Evolutionary conservation across 1,140 invertebrate genomes (phyloP).

Genomic region (Euura lappo): DNA sequence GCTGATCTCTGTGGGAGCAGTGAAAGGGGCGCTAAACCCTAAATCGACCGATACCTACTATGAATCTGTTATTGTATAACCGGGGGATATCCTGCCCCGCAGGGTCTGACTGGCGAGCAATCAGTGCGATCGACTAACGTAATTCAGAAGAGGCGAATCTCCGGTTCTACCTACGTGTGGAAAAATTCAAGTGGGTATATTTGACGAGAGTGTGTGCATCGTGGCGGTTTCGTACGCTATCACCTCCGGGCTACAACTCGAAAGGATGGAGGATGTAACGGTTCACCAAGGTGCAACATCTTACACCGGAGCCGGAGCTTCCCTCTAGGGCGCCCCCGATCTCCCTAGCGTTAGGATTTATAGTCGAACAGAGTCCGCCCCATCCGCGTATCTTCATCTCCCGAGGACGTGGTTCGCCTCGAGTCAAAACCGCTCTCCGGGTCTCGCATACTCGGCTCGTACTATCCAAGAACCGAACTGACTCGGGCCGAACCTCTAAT

Average conservation of each 20-base stretch:
- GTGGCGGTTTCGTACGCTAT: too few species aligned
- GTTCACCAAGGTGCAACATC: constrained; percentile 4
- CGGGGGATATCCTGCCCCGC: background rate
- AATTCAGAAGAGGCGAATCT: background rate
- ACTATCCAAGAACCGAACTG: background rate
- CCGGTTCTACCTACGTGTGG: background rate
- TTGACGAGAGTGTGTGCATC: too few species aligned
- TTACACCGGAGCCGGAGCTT: background rate
- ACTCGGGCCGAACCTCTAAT: background rate
- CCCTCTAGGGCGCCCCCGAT: background rate
- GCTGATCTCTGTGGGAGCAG: constrained; percentile 6
- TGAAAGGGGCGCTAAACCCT: constrained; percentile 6
- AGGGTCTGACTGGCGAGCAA: background rate
- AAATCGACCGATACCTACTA: constrained; percentile 3
- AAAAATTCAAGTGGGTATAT: too few species aligned
- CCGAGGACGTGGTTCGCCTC: background rate
- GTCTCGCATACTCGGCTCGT: background rate
- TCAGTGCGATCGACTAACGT: background rate
- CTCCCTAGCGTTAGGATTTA: constrained; percentile 6
- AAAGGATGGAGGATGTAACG: constrained; percentile 1
- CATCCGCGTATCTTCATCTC: constrained; percentile 1
- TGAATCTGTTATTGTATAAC: constrained; percentile 5
- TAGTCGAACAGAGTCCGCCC: background rate
- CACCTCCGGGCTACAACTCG: background rate
- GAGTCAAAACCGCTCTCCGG: background rate